Evolutionary conservation across 2,888 invertebrate genomes (phyloP).

Genomic region (Nysson spinosus): DNA sequence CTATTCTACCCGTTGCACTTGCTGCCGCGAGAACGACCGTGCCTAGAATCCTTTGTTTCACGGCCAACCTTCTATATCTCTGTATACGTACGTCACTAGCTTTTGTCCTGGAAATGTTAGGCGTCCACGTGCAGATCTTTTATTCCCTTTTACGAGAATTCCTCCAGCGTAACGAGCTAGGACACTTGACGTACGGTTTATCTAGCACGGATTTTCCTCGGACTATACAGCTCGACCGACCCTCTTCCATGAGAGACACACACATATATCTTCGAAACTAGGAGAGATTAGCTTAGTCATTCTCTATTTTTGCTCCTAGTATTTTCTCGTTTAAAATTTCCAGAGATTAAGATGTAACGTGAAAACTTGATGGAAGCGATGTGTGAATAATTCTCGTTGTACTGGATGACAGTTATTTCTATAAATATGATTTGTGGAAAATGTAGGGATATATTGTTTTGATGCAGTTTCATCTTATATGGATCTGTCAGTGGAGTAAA

Average conservation of each 20-base stretch:
- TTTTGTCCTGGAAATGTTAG: conserved; percentile 49
- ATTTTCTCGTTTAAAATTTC: too few species aligned
- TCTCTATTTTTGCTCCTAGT: too few species aligned
- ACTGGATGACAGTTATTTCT: conserved; percentile 1
- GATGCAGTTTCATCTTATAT: neutral
- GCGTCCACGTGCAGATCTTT: conserved; percentile 39
- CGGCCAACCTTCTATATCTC: conserved; percentile 2
- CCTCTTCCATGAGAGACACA: conserved; percentile 1
- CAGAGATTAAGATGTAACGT: too few species aligned
- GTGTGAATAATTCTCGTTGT: neutral
- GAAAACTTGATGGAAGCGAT: neutral
- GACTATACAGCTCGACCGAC: conserved; percentile 1
- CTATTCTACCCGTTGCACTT: neutral
- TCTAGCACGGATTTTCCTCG: conserved; percentile 32
- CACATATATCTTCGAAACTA: too few species aligned
- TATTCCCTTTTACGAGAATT: conserved; percentile 37
- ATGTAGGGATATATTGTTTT: conserved; percentile 2
- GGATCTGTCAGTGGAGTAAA: conserved; percentile 3
- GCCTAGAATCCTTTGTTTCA: conserved; percentile 22
- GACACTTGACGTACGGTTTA: conserved; percentile 35
- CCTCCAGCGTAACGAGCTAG: conserved; percentile 23
- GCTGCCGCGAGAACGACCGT: neutral
- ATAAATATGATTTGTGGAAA: conserved; percentile 3
- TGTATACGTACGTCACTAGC: conserved; percentile 20
- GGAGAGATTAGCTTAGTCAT: too few species aligned